A percentile compares a stretch with the other conserved stretches of the same genome.
Conservation (phyloP, 1,140 invertebrate genomes). For the Asbolus verrucosus region DNA sequence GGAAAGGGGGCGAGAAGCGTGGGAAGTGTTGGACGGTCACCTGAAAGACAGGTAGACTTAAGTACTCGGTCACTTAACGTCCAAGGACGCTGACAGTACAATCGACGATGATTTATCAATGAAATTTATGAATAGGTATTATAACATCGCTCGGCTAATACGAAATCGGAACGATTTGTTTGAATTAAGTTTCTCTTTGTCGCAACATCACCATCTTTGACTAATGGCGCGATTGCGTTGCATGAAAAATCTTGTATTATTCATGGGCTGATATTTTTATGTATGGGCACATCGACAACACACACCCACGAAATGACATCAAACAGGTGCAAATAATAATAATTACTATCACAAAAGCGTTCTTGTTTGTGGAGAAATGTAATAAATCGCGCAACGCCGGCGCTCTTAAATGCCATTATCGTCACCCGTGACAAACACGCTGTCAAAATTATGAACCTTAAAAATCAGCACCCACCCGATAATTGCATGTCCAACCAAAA, state of each 20-base stretch:
- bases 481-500: slow-evolving; percentile 21
- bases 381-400: slow-evolving; percentile 17
- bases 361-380: slow-evolving; percentile 9
- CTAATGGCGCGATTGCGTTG: neutral
- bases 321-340: slow-evolving; percentile 26
- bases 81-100: neutral
- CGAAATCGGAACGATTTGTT: slow-evolving; percentile 2
- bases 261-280: neutral
- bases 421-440: too few relatives aligned
- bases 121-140: too few relatives aligned
- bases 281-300: too few relatives aligned
- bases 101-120: too few relatives aligned
- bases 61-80: neutral
- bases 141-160: neutral
- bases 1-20: slow-evolving; percentile 13
- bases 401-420: neutral
- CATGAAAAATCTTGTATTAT: slow-evolving; percentile 10
- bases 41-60: slow-evolving; percentile 22
- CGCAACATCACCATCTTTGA: too few relatives aligned
- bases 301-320: slow-evolving; percentile 26
- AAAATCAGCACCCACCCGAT: slow-evolving; percentile 10
- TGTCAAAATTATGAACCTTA: too few relatives aligned
- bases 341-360: slow-evolving; percentile 19
- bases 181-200: too few relatives aligned
- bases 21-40: neutral